Conservation (phyloP, 2,888 invertebrate genomes). For the Seira ritae region DNA sequence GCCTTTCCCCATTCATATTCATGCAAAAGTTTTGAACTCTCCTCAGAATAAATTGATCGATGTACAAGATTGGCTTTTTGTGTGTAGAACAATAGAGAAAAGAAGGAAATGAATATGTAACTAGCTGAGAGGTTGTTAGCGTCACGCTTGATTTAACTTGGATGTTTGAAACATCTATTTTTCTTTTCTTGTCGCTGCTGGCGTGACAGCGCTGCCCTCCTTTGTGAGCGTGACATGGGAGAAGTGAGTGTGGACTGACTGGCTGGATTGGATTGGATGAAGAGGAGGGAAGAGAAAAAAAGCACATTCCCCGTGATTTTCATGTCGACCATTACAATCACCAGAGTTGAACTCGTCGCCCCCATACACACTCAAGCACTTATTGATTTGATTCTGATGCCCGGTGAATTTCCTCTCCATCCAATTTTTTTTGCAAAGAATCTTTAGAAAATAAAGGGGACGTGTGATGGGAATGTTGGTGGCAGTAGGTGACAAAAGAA, state of each 20-base stretch:
- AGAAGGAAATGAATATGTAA: no score
- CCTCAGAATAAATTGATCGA: no score
- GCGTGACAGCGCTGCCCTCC: not conserved
- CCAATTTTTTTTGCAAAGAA: not conserved
- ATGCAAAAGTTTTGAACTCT: no score
- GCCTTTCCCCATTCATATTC: no score
- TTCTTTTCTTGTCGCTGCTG: slow-evolving; percentile 17
- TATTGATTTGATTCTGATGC: slow-evolving; percentile 6
- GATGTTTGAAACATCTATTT: slow-evolving; percentile 19
- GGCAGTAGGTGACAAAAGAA: not conserved
- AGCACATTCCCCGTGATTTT: not conserved
- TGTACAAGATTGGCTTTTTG: no score
- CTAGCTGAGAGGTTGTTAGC: slow-evolving; percentile 17
- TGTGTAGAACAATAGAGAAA: no score
- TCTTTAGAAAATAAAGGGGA: not conserved
- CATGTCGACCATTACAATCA: not conserved
- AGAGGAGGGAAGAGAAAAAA: no score
- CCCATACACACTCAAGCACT: not conserved
- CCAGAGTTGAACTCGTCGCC: not conserved
- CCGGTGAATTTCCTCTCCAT: not conserved
- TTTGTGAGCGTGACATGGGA: slow-evolving; percentile 10
- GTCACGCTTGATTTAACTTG: slow-evolving; percentile 52
- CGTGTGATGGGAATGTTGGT: not conserved
- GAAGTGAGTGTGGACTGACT: not conserved
- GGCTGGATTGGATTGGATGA: not conserved